Evolutionary conservation across 1,140 invertebrate species (phyloP).

Genomic region (Tetramorium alpestre): DNA sequence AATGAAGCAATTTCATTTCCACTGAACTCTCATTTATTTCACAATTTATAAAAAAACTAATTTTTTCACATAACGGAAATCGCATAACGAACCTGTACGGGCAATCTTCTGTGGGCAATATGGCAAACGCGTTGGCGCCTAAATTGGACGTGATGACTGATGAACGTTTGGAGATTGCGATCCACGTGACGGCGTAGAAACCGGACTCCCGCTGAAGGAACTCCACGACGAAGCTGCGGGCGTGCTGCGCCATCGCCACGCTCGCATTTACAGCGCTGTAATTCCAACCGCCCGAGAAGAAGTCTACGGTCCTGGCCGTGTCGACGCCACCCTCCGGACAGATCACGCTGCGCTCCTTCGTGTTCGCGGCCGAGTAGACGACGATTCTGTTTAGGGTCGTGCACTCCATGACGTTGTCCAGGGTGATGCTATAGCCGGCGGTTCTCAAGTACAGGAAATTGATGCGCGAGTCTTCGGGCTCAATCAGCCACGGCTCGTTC

Average conservation of each 20-base stretch:
- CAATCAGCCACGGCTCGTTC: slow-evolving; percentile 92
- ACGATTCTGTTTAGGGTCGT: slow-evolving; percentile 90
- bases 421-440: slow-evolving; percentile 88
- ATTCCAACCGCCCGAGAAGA: slow-evolving; percentile 92
- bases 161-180: slow-evolving; percentile 91
- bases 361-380: slow-evolving; percentile 89
- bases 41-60: neutral
- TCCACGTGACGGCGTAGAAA: slow-evolving; percentile 91
- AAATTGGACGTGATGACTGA: slow-evolving; percentile 83
- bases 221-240: slow-evolving; percentile 90
- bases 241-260: slow-evolving; percentile 86
- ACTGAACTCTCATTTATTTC: neutral
- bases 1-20: neutral
- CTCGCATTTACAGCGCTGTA: slow-evolving; percentile 73
- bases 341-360: slow-evolving; percentile 87
- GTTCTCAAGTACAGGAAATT: slow-evolving; percentile 91
- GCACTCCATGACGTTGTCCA: slow-evolving; percentile 86
- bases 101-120: slow-evolving; percentile 88
- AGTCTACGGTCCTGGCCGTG: slow-evolving; percentile 86
- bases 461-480: slow-evolving; percentile 89
- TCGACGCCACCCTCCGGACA: slow-evolving; percentile 86
- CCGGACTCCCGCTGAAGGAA: slow-evolving; percentile 90
- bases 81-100: slow-evolving; percentile 87
- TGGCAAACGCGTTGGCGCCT: slow-evolving; percentile 85
- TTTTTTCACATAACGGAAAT: neutral